phyloP scores from a whole-genome alignment of 2,797 vertebrate species.

The Pseudopleuronectes americanus region DNA sequence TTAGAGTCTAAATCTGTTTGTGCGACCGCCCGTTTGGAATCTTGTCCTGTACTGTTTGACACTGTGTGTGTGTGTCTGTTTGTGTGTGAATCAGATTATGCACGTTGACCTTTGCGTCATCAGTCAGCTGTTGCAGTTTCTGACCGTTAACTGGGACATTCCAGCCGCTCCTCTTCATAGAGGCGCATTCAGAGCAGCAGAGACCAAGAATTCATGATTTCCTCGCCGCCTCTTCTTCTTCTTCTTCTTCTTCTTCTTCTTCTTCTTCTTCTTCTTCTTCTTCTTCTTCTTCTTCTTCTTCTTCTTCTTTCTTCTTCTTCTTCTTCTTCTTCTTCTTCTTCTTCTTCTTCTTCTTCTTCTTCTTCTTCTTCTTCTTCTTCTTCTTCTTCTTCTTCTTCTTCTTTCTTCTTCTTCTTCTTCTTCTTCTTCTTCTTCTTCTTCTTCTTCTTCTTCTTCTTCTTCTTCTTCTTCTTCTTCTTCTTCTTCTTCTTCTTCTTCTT shows the following conservation, averaged over 20 bases:
- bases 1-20: conserved; percentile 2
- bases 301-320: too few species aligned
- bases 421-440: too few species aligned
- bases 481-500: too few species aligned
- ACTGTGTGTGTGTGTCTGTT: conserved; percentile 52
- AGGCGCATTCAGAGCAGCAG: conserved; percentile 50
- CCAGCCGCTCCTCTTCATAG: conserved; percentile 55
- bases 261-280: too few species aligned
- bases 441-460: too few species aligned
- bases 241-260: too few species aligned
- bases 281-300: too few species aligned
- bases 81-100: conserved; percentile 72
- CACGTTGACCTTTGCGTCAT: conserved; percentile 70
- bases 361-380: too few species aligned
- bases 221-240: not conserved
- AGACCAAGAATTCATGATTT: conserved; percentile 25
- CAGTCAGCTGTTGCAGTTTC: conserved; percentile 75
- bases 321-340: too few species aligned
- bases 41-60: conserved; percentile 31
- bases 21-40: conserved; percentile 33
- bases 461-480: not conserved
- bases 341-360: too few species aligned
- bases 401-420: too few species aligned
- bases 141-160: conserved; percentile 69
- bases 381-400: too few species aligned